Evolutionary conservation across 2,888 invertebrate species (phyloP).

Genomic region (Clistopyga incitator): DNA sequence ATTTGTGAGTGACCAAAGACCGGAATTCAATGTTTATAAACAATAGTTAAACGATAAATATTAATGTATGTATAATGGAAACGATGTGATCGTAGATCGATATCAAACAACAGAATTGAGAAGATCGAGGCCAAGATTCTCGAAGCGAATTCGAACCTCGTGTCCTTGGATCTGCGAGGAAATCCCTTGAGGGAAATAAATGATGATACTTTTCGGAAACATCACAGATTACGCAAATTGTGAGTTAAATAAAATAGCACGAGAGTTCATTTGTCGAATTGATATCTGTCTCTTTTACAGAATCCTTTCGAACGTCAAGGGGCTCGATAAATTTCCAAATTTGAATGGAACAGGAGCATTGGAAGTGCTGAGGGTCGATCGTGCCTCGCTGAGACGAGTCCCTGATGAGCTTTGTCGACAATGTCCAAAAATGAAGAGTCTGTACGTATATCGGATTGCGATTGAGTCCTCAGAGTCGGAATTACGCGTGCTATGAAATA

Average conservation of each 20-base stretch:
- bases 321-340: slow-evolving; percentile 92
- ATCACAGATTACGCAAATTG: slow-evolving; percentile 92
- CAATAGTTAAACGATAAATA: slow-evolving; percentile 10
- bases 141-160: slow-evolving; percentile 88
- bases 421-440: slow-evolving; percentile 91
- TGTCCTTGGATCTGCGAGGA: slow-evolving; percentile 92
- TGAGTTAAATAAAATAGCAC: slow-evolving; percentile 85
- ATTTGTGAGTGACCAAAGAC: slow-evolving; percentile 89
- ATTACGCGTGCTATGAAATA: neutral
- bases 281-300: slow-evolving; percentile 84
- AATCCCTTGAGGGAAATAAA: slow-evolving; percentile 81
- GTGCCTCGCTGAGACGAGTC: slow-evolving; percentile 90
- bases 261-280: neutral
- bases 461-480: slow-evolving; percentile 5
- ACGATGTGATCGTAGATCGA: slow-evolving; percentile 86
- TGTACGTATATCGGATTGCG: slow-evolving; percentile 88
- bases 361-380: slow-evolving; percentile 93
- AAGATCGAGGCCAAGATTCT: slow-evolving; percentile 90
- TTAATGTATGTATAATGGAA: slow-evolving; percentile 7
- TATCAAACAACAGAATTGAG: slow-evolving; percentile 93
- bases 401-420: slow-evolving; percentile 91
- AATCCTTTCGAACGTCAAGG: slow-evolving; percentile 93
- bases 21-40: slow-evolving; percentile 15
- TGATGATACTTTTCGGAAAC: slow-evolving; percentile 84
- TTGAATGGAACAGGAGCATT: slow-evolving; percentile 92